Percentiles rank a stretch among this genome's conserved stretches.
Evolutionary conservation across 2,888 invertebrate genomes (phyloP).

Genomic region (Lithophane semibrunnea): DNA sequence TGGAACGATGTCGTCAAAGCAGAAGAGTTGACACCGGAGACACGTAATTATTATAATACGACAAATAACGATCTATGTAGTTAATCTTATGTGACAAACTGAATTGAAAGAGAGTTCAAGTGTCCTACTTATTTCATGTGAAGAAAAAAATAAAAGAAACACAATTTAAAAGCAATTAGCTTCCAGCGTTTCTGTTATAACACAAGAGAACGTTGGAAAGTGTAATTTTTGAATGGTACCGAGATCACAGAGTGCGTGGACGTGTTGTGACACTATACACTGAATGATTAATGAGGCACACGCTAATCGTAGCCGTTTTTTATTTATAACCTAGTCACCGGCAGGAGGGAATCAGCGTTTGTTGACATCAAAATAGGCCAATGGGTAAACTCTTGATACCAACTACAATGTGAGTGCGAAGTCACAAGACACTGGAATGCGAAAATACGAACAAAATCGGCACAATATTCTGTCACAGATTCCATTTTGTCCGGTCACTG

Average conservation of each 20-base stretch:
- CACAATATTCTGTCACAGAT: conserved; percentile 20
- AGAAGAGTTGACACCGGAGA: conserved; percentile 20
- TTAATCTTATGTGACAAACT: conserved; percentile 66
- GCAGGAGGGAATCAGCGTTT: conserved; percentile 78
- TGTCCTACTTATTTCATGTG: conserved; percentile 65
- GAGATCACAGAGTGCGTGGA: conserved; percentile 85
- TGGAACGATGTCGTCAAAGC: conserved; percentile 46
- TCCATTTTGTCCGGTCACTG: conserved; percentile 18
- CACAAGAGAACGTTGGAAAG: conserved; percentile 71
- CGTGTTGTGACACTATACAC: conserved; percentile 85
- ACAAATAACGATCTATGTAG: conserved; percentile 59
- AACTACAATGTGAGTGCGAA: conserved; percentile 43
- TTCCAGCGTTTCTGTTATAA: conserved; percentile 68
- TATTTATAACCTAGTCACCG: conserved; percentile 81
- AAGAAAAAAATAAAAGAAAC: conserved; percentile 67
- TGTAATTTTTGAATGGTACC: conserved; percentile 77
- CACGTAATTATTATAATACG: conserved; percentile 50
- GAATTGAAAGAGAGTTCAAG: conserved; percentile 63
- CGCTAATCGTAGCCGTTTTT: conserved; percentile 82
- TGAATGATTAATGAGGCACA: conserved; percentile 84
- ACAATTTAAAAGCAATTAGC: conserved; percentile 79
- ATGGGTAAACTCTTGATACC: conserved; percentile 70
- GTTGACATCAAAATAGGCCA: conserved; percentile 84
- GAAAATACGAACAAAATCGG: conserved; percentile 40
- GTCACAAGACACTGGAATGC: conserved; percentile 43